Base-by-base conservation (phyloP, 2,113 vertebrate genomes). In the Etheostoma spectabile region DNA sequence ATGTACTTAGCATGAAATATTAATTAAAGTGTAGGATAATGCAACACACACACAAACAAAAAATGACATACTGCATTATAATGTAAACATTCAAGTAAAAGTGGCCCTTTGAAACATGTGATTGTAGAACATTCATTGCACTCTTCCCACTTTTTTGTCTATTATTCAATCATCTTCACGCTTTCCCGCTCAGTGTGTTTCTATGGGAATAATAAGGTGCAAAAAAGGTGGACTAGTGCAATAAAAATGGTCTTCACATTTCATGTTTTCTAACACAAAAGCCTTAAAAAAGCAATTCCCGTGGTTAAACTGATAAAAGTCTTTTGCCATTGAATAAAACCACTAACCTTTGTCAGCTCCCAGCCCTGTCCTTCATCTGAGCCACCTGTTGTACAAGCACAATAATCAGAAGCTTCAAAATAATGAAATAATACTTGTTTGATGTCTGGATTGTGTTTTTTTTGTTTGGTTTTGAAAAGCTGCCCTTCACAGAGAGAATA, bases 361-460 rank as follows among this genome's bases (percentile, higher is more conserved):
- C 88, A 93, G 53, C 89, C 82, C 2, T 80, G 87, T 21, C 74
- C 78, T 75, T 92, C 92, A 75, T 94, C 94, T 53, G 91, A 93
- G 52, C 80, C 84, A 74, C 80, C 93, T 94, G 82, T 75, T 52
- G 74, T 53, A 63, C 11, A 18, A 85, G 18, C 3, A 74, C 8
- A 83, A 57, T 8, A 42, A 80, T 64, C n/a, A 74, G 3, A 49
- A 56, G 21, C 22, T 35, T 48, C 0, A 77, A 35, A 57, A 64
- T 48, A 77, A 57, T 57, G 8, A 38, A 27, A 71, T 38, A 42
- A 35, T 19, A 56, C 15, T 24, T 7, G 56, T 82, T 75, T 82
- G 72, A 69, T 82, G 19, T 18, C 5, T 62, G 33, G 6, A 22
- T 59, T 51, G 38, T 46, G 8, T 8, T n/a, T 60, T 62, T 68